These are phyloP conservation scores for Phorcus lineatus DNA, from an alignment of 2,888 invertebrate species.

Conservation along the genomic window DNA sequence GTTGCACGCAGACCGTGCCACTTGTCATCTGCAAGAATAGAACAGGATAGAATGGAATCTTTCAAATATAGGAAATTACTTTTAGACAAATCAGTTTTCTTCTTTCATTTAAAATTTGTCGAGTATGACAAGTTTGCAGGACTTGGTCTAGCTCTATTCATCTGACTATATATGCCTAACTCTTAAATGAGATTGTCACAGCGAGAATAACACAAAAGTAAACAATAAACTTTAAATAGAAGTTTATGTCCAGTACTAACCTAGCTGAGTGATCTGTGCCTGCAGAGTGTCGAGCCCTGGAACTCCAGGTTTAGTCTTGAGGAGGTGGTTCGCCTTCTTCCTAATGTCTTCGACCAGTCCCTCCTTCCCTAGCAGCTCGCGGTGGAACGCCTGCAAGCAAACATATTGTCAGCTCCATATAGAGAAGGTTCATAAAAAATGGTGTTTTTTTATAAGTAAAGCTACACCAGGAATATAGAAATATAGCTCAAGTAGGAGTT, in stretches of 20 bases:
- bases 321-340: slow-evolving; percentile 90
- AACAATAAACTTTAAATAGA: neutral
- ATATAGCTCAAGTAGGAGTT: too few relatives aligned
- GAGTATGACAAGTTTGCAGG: too few relatives aligned
- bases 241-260: slow-evolving; percentile 70
- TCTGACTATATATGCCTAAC: too few relatives aligned
- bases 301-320: slow-evolving; percentile 89
- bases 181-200: too few relatives aligned
- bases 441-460: too few relatives aligned
- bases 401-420: neutral
- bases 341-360: slow-evolving; percentile 91
- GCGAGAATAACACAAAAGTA: neutral
- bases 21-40: slow-evolving; percentile 64
- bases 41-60: too few relatives aligned
- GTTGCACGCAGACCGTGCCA: slow-evolving; percentile 70
- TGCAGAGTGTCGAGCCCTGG: slow-evolving; percentile 89
- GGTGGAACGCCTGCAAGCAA: slow-evolving; percentile 64
- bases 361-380: slow-evolving; percentile 77
- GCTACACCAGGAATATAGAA: too few relatives aligned
- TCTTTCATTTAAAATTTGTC: too few relatives aligned
- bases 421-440: neutral
- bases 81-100: too few relatives aligned
- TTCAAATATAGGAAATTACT: too few relatives aligned
- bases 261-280: slow-evolving; percentile 88
- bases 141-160: too few relatives aligned